Base-by-base conservation (phyloP, 2,113 vertebrate genomes). In the Mesoclemmys tuberculata region DNA sequence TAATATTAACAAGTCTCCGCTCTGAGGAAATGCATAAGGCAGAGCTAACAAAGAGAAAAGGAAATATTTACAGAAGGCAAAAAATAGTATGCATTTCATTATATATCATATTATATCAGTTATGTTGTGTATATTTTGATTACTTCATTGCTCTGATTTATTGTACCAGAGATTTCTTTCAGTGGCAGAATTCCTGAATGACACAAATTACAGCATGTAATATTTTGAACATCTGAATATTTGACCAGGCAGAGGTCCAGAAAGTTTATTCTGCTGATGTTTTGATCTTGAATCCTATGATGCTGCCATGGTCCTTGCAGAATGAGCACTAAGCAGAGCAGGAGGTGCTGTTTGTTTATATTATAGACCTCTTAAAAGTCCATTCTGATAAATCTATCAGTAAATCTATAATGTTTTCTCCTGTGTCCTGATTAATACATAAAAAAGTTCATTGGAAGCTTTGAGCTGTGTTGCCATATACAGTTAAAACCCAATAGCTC, bases 21-120 rank as follows among this genome's bases (percentile, higher is more conserved):
- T 56, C 14, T 49, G 29, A 35, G 3, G 0, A 1, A 85, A 54
- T 38, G 18, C 5, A 13, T 82, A 3, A 1, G 35, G 52, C 0
- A 89, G 82, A 84, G 84, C 80, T 13, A 74, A 54, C 22, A 84
- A 89, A 88, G 0, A 21, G 82, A 80, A 90, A 89, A 0, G 3
- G 74, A 2, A 80, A 8, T 1, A 52, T 77, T 80, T 82, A 27
- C 2, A 6, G 44, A 71, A 86, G 3, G 84, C 4, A 84, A 4
- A 90, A 84, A 27, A 0, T 5, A 4, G 2, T 2, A 26, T 13
- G 78, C 61, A 49, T 80, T 79, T 0, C 14, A 35, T 64, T 46
- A 75, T 26, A 8, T 75, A 54, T 38, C 64, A 10, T 35, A 71
- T 38, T 38, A 38, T 71, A 71, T 38, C n/a, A 89, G 71, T 56